Evolutionary conservation across 2,888 invertebrate species (phyloP).

Genomic region (Oligia strigilis): DNA sequence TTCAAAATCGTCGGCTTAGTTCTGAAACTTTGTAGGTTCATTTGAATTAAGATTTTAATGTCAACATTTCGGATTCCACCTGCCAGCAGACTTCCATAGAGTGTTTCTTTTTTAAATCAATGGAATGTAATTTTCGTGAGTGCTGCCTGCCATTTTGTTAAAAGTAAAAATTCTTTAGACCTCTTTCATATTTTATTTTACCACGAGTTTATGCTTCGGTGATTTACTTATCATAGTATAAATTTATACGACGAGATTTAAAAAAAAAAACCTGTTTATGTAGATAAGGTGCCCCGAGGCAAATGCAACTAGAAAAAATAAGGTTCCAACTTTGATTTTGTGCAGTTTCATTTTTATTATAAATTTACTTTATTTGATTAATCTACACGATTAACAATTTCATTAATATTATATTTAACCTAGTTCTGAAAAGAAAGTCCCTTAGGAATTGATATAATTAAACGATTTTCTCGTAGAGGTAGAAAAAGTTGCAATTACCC

Average conservation of each 20-base stretch:
- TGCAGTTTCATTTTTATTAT: no score
- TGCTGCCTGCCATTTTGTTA: constrained; percentile 46
- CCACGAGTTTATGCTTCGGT: constrained; percentile 5
- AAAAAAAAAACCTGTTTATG: background rate
- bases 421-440: no score
- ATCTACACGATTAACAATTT: no score
- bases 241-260: background rate
- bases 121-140: constrained; percentile 48
- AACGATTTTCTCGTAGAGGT: no score
- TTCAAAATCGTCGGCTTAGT: constrained; percentile 7
- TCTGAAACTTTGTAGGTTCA: constrained; percentile 14
- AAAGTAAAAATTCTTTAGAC: constrained; percentile 40
- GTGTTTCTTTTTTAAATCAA: constrained; percentile 38
- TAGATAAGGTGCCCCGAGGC: no score
- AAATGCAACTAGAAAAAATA: no score
- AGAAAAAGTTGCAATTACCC: no score
- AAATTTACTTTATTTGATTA: no score
- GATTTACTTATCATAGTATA: constrained; percentile 15
- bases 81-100: background rate
- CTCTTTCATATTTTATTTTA: constrained; percentile 26
- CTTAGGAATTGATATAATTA: no score
- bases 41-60: constrained; percentile 30
- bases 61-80: constrained; percentile 15
- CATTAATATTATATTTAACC: no score
- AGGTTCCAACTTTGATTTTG: no score